Evolutionary conservation across 1,140 invertebrate species (phyloP), one percentile per base, ranked within the genome.

Genomic region (Nasonia vitripennis): DNA sequence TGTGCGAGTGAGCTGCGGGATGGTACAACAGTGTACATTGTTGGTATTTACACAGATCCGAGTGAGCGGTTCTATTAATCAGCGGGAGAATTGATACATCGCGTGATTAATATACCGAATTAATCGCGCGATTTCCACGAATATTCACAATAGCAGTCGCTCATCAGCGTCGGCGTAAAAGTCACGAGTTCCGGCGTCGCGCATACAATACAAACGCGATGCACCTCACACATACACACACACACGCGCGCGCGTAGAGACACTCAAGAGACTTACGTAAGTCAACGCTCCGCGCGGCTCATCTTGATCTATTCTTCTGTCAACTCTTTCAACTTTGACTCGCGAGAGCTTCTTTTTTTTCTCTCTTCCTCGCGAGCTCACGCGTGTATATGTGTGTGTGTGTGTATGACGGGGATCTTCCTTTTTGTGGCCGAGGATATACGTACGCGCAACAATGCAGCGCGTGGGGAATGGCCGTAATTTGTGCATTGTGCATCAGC

Each of bases 231-330:
- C n/a, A n/a, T n/a, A n/a, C n/a, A n/a, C 51, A 67, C 70, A 23
- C n/a, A 20, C 34, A 55, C 41, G 27, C 70, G 37, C 62, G 67
- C 7, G 34, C 41, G 20, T 27, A 27, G 27, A 27, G 27, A 68
- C 45, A n/a, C 2, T 9, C 9, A 70, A n/a, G 45, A 62, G 23
- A 14, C 73, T 83, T 83, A 78, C 55, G 82, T 68, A 83, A 83
- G 62, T 62, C 55, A 83, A 77, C 51, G 23, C 41, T 45, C 51
- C 12, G 68, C 62, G 14, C 27, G 55, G 74, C 74, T 31, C 27
- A 48, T 79, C 70, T 51, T 51, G 45, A 84, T 79, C 68, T 41
- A 78, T 84, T 79, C 68, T 80, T 79, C 75, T 70, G 62, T 78
- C 55, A 51, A 84, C 31, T 70, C 77, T 84, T 71, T 84, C 62